Conservation (phyloP, 2,113 vertebrate genomes). For the Heterotilapia buettikoferi region DNA sequence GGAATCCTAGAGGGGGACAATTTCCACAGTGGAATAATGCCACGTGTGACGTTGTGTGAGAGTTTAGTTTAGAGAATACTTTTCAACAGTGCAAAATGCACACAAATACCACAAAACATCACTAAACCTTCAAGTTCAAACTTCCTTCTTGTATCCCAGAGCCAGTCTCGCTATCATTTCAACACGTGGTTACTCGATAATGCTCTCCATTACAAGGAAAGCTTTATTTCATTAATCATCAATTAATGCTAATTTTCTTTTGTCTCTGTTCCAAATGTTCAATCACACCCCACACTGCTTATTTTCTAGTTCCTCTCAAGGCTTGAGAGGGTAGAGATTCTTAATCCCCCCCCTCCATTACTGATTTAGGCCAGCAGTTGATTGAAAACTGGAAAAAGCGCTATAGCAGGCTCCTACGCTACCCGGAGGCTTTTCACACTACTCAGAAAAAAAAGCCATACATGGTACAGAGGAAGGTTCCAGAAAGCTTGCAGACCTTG, state of each 20-base stretch:
- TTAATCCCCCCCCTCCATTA: constrained; percentile 45
- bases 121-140: constrained; percentile 21
- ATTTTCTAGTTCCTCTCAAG: constrained; percentile 24
- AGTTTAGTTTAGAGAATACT: background rate
- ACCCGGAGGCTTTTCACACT: constrained; percentile 40
- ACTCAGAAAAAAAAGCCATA: constrained; percentile 11
- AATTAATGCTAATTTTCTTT: background rate
- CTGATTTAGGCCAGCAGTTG: constrained; percentile 57
- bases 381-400: constrained; percentile 61
- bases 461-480: constrained; percentile 30
- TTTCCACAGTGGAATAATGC: background rate
- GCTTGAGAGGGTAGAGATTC: constrained; percentile 29
- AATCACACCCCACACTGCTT: constrained; percentile 24
- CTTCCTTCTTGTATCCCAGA: background rate
- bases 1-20: background rate
- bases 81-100: background rate
- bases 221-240: background rate
- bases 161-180: background rate
- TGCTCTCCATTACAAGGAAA: background rate
- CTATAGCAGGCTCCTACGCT: constrained; percentile 26
- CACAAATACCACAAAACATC: constrained; percentile 1
- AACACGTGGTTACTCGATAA: constrained; percentile 19
- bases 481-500: constrained; percentile 25
- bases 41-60: background rate
- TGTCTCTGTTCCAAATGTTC: constrained; percentile 2